Evolutionary conservation across 1,140 invertebrate species (phyloP).

Genomic region (Diploscapter pachys): DNA sequence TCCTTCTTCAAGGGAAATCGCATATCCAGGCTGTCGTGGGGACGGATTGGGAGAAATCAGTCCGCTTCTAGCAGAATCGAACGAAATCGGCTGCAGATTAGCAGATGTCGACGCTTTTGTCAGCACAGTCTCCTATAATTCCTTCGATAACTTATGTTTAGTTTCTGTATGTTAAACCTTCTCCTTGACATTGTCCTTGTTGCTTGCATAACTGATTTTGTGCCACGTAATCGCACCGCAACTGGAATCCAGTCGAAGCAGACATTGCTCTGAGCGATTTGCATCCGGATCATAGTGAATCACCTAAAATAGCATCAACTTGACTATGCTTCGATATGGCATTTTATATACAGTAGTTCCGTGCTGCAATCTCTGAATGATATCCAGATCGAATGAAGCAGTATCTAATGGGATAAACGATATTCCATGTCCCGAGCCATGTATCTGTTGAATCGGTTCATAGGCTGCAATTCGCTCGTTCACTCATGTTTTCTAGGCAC

Average conservation of each 20-base stretch:
- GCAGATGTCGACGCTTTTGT: no score
- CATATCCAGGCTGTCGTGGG: slow-evolving; percentile 62
- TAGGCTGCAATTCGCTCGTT: slow-evolving; percentile 66
- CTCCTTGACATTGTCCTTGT: slow-evolving; percentile 52
- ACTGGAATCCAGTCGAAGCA: slow-evolving; percentile 76
- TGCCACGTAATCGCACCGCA: slow-evolving; percentile 82
- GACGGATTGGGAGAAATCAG: slow-evolving; percentile 30
- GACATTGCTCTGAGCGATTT: slow-evolving; percentile 71
- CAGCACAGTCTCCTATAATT: no score
- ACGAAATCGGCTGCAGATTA: no score
- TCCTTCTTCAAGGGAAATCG: slow-evolving; percentile 69
- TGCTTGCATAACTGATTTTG: slow-evolving; percentile 73
- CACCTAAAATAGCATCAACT: slow-evolving; percentile 47
- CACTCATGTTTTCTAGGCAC: no score
- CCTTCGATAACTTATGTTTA: background rate
- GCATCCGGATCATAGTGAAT: slow-evolving; percentile 78
- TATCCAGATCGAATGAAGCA: slow-evolving; percentile 69
- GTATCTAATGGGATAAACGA: slow-evolving; percentile 73
- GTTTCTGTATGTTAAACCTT: background rate
- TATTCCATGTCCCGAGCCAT: slow-evolving; percentile 77
- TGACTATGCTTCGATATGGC: no score
- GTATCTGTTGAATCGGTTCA: slow-evolving; percentile 76
- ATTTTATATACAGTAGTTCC: slow-evolving; percentile 69
- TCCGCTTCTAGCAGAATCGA: no score
- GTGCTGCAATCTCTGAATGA: slow-evolving; percentile 75